phyloP scores from a whole-genome alignment of 2,797 vertebrate species.

The Enteromius treurensis region DNA sequence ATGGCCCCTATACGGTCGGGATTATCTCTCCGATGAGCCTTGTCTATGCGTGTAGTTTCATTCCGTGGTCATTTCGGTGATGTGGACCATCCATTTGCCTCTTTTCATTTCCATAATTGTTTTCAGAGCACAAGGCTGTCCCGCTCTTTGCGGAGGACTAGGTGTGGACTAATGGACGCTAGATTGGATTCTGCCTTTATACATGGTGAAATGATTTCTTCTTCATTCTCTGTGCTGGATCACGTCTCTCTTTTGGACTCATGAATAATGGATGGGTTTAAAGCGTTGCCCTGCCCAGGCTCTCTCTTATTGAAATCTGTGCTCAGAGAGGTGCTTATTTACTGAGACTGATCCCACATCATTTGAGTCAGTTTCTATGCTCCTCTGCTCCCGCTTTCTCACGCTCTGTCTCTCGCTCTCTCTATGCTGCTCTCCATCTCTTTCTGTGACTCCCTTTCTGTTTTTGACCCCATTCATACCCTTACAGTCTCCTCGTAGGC shows the following conservation, averaged over 20 bases:
- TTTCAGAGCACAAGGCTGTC: constrained; percentile 76
- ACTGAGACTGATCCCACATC: constrained; percentile 57
- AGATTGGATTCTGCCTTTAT: constrained; percentile 83
- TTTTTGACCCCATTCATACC: constrained; percentile 19
- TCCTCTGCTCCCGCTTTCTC: constrained; percentile 34
- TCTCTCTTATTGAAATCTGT: constrained; percentile 81
- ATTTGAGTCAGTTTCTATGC: constrained; percentile 54
- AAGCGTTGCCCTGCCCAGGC: constrained; percentile 75
- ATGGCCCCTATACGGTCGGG: constrained; percentile 16
- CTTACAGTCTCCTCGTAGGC: background rate
- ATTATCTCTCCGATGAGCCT: constrained; percentile 40
- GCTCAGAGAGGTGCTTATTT: constrained; percentile 63
- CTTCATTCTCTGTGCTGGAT: constrained; percentile 77
- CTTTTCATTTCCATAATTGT: constrained; percentile 82
- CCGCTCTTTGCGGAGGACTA: constrained; percentile 77
- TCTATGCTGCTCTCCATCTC: background rate
- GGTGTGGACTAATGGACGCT: constrained; percentile 81
- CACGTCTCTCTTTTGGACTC: constrained; percentile 73
- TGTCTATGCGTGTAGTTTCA: constrained; percentile 53
- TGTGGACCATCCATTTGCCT: constrained; percentile 58
- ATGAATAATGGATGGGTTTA: constrained; percentile 83
- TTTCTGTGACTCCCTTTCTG: constrained; percentile 18
- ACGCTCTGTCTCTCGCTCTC: background rate
- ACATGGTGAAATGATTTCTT: constrained; percentile 78
- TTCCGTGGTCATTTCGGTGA: constrained; percentile 50